phyloP scores from a whole-genome alignment of 1,140 invertebrate species.

The Drosophila pruinosa region DNA sequence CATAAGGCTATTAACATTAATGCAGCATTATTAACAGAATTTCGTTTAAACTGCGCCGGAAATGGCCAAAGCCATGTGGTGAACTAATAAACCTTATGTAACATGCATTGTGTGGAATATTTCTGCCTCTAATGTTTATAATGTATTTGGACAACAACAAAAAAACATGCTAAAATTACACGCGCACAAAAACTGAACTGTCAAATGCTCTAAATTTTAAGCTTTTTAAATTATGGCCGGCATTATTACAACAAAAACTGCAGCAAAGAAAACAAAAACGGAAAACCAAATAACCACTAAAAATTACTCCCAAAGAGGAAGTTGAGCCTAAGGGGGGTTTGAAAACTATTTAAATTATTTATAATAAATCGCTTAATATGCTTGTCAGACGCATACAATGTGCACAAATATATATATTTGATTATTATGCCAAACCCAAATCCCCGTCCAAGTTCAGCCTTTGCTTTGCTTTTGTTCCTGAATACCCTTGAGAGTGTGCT shows the following conservation, averaged over 20 bases:
- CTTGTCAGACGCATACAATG: constrained; percentile 45
- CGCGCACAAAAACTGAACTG: constrained; percentile 30
- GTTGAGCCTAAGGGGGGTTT: neutral
- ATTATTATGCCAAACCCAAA: neutral
- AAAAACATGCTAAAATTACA: constrained; percentile 18
- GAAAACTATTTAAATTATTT: constrained; percentile 67
- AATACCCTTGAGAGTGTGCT: constrained; percentile 13
- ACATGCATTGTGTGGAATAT: constrained; percentile 49
- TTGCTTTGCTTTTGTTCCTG: constrained; percentile 9
- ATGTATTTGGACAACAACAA: constrained; percentile 18
- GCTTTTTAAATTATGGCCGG: constrained; percentile 42
- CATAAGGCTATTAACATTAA: neutral
- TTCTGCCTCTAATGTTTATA: constrained; percentile 4
- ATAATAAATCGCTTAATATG: constrained; percentile 47
- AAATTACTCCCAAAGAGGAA: neutral
- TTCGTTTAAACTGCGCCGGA: neutral
- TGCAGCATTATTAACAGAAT: neutral
- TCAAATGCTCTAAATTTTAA: constrained; percentile 41
- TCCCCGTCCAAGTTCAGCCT: neutral
- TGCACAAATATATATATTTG: constrained; percentile 15
- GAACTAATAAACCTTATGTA: constrained; percentile 50
- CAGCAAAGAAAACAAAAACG: neutral
- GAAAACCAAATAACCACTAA: neutral
- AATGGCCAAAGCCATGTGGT: constrained; percentile 27
- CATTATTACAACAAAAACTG: neutral